Conservation (phyloP, 2,797 vertebrate genomes). For the Balearica regulorum region DNA sequence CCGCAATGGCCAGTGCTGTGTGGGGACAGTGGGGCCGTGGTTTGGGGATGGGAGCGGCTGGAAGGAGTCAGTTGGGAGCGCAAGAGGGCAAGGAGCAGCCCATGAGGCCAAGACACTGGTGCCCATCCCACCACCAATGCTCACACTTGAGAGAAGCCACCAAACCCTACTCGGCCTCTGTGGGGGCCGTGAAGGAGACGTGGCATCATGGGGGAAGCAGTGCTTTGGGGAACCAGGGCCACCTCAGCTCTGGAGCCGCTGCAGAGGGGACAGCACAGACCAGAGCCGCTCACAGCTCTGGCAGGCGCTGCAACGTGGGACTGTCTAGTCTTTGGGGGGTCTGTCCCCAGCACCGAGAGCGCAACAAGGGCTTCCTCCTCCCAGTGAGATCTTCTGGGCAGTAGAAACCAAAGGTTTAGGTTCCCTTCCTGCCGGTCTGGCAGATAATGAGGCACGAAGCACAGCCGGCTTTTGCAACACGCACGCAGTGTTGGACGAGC, state of each 20-base stretch:
- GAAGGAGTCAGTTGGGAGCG: neutral
- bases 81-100: neutral
- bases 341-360: neutral
- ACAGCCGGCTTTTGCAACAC: neutral
- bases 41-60: neutral
- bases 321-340: neutral
- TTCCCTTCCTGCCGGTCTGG: rapidly evolving
- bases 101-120: neutral
- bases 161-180: neutral
- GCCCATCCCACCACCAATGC: neutral
- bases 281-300: neutral
- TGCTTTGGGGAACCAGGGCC: neutral
- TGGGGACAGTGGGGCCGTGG: rapidly evolving
- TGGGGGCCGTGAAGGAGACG: rapidly evolving
- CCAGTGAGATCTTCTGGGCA: neutral
- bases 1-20: neutral
- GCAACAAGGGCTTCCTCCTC: neutral
- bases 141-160: neutral
- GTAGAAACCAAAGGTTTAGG: neutral
- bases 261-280: neutral
- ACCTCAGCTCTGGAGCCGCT: neutral
- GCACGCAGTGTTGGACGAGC: rapidly evolving
- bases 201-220: neutral
- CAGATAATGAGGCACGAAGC: rapidly evolving
- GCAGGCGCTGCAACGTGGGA: neutral